A percentile compares a stretch with the other conserved stretches of the same genome.
phyloP scores from a whole-genome alignment of 2,888 invertebrate genomes.

The Drosophila borealis region DNA sequence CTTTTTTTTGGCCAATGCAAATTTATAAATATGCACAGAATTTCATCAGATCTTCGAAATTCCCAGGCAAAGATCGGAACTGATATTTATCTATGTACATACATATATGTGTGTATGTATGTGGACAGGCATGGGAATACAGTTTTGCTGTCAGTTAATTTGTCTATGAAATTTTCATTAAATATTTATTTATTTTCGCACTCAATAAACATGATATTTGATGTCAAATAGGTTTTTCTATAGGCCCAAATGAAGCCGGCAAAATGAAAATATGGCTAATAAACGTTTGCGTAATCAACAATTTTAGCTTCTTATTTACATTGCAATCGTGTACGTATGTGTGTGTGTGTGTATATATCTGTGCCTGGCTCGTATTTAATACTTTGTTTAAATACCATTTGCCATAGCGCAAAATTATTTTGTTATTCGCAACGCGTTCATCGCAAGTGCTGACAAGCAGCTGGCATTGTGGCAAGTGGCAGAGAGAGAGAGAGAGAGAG shows the following conservation, averaged over 20 bases:
- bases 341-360: conserved; percentile 18
- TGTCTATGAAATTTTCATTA: neutral
- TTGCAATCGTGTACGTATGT: conserved; percentile 21
- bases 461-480: neutral
- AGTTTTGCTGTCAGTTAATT: conserved; percentile 10
- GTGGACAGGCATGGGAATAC: conserved; percentile 32
- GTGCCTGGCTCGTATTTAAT: conserved; percentile 54
- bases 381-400: conserved; percentile 71
- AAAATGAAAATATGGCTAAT: conserved; percentile 46
- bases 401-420: conserved; percentile 63
- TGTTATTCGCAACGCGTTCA: conserved; percentile 68
- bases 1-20: neutral
- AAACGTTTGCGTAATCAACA: conserved; percentile 75
- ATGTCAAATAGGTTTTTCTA: conserved; percentile 31
- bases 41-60: conserved; percentile 8
- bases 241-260: conserved; percentile 28
- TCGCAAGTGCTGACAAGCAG: conserved; percentile 40
- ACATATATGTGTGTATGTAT: neutral
- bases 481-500: neutral
- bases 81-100: conserved; percentile 18
- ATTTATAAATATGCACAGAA: conserved; percentile 9
- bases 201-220: conserved; percentile 22
- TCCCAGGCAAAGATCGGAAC: conserved; percentile 30
- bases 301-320: conserved; percentile 69
- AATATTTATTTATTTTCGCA: conserved; percentile 17